Conservation (phyloP, 2,888 invertebrate genomes). For the Andrena haemorrhoa region DNA sequence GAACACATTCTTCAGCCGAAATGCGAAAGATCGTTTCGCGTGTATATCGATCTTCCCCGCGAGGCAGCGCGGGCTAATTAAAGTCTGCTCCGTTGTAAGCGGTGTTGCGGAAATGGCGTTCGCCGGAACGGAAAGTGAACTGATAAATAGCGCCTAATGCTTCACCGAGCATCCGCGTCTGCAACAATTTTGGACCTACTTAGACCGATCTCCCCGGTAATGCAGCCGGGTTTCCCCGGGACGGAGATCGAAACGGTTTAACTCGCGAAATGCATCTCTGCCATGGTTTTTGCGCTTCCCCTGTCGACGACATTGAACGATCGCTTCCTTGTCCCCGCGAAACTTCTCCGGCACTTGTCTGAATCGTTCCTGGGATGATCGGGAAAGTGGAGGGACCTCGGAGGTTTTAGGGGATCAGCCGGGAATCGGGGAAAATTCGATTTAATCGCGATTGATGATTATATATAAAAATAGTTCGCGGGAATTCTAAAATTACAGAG, state of each 20-base stretch:
- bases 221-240: slow-evolving; percentile 35
- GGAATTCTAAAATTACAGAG: background rate
- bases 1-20: too few relatives aligned
- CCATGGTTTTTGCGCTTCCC: slow-evolving; percentile 49
- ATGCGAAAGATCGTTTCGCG: too few relatives aligned
- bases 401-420: background rate
- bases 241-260: slow-evolving; percentile 37
- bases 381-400: background rate
- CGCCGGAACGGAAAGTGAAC: slow-evolving; percentile 73
- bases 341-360: slow-evolving; percentile 25
- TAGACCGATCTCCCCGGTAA: slow-evolving; percentile 17
- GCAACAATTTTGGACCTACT: slow-evolving; percentile 63
- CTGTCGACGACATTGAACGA: slow-evolving; percentile 58
- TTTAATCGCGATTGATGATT: background rate
- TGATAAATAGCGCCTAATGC: slow-evolving; percentile 77
- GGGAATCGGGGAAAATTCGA: too few relatives aligned
- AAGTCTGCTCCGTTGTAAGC: slow-evolving; percentile 37
- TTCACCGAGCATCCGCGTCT: slow-evolving; percentile 56
- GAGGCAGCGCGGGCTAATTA: background rate
- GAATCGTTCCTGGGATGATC: slow-evolving; percentile 8
- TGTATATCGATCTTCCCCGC: background rate
- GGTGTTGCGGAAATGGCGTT: slow-evolving; percentile 44
- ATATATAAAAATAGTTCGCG: background rate
- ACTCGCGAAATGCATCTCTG: slow-evolving; percentile 19
- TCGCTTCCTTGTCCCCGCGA: slow-evolving; percentile 39